Evolutionary conservation across 2,888 invertebrate species (phyloP).

Genomic region (Prosapia bicincta): DNA sequence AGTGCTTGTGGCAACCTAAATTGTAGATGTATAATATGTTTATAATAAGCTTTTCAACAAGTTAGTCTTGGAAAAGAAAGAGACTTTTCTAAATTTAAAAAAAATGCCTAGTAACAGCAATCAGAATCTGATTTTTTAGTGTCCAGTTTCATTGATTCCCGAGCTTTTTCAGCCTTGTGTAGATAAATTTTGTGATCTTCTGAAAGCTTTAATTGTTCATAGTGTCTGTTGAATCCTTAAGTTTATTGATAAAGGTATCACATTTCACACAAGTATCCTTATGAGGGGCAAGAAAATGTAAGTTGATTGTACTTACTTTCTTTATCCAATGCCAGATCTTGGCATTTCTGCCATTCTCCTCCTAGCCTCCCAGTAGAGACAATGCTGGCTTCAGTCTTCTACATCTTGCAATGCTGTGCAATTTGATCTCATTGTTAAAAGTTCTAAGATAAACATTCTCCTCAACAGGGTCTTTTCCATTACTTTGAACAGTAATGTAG

Average conservation of each 20-base stretch:
- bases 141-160: neutral
- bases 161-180: neutral
- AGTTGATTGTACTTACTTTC: too few relatives aligned
- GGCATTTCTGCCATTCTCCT: too few relatives aligned
- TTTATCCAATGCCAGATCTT: too few relatives aligned
- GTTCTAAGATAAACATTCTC: neutral
- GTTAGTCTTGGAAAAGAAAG: constrained; percentile 13
- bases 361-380: too few relatives aligned
- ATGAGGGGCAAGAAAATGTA: constrained; percentile 1
- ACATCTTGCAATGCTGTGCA: too few relatives aligned
- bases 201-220: neutral
- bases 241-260: neutral
- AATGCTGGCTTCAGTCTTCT: too few relatives aligned
- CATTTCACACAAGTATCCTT: neutral
- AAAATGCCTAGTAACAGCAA: neutral
- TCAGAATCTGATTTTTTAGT: neutral
- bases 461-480: neutral
- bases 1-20: constrained; percentile 9
- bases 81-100: constrained; percentile 16
- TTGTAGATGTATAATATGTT: constrained; percentile 15
- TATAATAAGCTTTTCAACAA: constrained; percentile 12
- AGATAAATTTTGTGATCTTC: neutral
- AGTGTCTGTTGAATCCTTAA: neutral
- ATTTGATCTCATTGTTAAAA: neutral
- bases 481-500: neutral